Percentiles rank a stretch among this genome's conserved stretches.
phyloP scores from a whole-genome alignment of 2,888 invertebrate species.

The Pristionchus entomophagus region DNA sequence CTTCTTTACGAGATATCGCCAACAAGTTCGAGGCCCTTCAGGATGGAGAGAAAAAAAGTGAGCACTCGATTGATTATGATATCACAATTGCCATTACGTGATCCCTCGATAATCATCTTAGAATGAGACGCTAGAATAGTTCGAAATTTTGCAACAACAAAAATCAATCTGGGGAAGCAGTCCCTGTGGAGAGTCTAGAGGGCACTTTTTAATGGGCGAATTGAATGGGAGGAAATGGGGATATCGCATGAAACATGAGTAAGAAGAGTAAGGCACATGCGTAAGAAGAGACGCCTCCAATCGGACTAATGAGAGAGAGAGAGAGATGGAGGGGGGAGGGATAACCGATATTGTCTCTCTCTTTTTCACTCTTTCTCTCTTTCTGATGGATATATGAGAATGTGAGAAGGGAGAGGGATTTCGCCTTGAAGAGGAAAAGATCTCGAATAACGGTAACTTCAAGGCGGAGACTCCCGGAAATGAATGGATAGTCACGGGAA shows the following conservation, averaged over 20 bases:
- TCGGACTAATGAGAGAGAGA: background rate
- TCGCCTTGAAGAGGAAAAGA: background rate
- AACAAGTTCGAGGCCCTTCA: constrained; percentile 65
- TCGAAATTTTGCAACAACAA: no score
- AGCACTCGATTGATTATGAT: background rate
- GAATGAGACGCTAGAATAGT: no score
- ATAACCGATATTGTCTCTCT: background rate
- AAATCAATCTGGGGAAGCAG: no score
- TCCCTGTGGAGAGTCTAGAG: no score
- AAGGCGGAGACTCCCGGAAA: background rate
- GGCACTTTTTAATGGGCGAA: no score
- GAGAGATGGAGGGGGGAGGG: no score
- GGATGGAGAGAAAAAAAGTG: constrained; percentile 47
- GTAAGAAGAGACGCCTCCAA: background rate
- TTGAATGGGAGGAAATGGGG: no score
- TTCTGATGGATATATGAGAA: background rate
- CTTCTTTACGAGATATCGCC: constrained; percentile 70
- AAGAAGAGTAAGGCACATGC: background rate
- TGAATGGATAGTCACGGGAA: background rate
- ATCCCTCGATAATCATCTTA: no score
- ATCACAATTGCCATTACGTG: no score
- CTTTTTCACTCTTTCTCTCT: background rate
- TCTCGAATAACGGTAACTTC: background rate
- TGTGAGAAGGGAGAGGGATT: background rate
- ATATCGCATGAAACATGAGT: constrained; percentile 6